Conservation (phyloP, 2,888 invertebrate species). For the Acanthosepion pharaonis region DNA sequence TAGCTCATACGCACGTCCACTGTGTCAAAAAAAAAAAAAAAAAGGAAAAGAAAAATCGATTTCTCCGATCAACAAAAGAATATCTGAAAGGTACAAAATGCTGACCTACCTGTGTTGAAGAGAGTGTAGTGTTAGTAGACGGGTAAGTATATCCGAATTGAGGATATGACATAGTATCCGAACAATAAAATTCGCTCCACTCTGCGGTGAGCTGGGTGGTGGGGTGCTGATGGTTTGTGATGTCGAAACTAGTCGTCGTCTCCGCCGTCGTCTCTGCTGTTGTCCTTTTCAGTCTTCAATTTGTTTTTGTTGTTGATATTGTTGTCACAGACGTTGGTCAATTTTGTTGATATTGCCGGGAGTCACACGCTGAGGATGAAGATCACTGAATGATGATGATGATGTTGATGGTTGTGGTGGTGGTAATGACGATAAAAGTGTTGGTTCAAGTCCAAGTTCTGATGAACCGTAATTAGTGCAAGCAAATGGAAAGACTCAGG, state of each 20-base stretch:
- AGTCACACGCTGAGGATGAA: neutral
- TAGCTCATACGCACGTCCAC: too few relatives aligned
- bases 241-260: neutral
- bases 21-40: neutral
- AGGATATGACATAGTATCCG: slow-evolving; percentile 52
- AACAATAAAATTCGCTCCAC: neutral
- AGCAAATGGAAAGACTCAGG: neutral
- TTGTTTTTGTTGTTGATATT: neutral
- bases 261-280: neutral
- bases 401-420: neutral
- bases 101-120: slow-evolving; percentile 53
- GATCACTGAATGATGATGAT: neutral
- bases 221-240: neutral
- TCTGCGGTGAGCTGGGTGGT: neutral
- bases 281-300: neutral
- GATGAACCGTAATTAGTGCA: neutral
- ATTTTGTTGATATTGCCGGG: neutral
- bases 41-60: too few relatives aligned
- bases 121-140: slow-evolving; percentile 49
- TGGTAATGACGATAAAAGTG: neutral
- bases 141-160: slow-evolving; percentile 54
- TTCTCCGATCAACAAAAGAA: too few relatives aligned
- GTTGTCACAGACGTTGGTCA: neutral
- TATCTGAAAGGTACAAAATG: neutral
- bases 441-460: neutral